Evolutionary conservation across 2,113 vertebrate species (phyloP).

Genomic region (Zosterops lateralis): DNA sequence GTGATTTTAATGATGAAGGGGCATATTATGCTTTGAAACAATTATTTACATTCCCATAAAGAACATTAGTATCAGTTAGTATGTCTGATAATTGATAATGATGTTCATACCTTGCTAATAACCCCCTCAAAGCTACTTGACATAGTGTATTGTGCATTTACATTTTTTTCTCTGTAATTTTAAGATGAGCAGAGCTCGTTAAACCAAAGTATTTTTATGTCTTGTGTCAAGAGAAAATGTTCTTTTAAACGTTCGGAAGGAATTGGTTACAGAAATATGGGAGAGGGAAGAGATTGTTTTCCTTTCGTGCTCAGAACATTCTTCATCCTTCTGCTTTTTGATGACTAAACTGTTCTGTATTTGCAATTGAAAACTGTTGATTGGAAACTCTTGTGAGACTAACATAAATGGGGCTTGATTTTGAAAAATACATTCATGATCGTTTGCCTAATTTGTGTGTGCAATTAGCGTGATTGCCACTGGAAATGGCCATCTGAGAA

Average conservation of each 20-base stretch:
- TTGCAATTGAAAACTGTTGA: slow-evolving; percentile 52
- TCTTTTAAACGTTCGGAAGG: background rate
- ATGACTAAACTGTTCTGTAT: slow-evolving; percentile 55
- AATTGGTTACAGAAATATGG: background rate
- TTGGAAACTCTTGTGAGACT: slow-evolving; percentile 29
- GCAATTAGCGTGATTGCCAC: slow-evolving; percentile 54
- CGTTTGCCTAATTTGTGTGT: slow-evolving; percentile 31
- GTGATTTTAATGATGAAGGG: background rate
- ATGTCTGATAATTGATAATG: slow-evolving; percentile 1
- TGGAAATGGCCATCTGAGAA: slow-evolving; percentile 42
- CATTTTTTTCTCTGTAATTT: slow-evolving; percentile 15
- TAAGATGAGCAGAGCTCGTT: slow-evolving; percentile 10
- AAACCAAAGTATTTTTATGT: background rate
- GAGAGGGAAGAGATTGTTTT: background rate
- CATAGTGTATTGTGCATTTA: background rate
- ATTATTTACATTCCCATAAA: background rate
- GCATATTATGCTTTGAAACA: background rate
- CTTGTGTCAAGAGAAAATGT: background rate
- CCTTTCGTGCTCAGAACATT: background rate
- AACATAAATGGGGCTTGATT: slow-evolving; percentile 66
- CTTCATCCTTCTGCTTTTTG: slow-evolving; percentile 27
- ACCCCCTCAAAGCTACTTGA: background rate
- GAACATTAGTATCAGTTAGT: background rate
- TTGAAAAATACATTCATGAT: slow-evolving; percentile 42
- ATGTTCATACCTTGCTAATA: background rate